Percentiles rank a stretch among this genome's conserved stretches.
Evolutionary conservation across 30 jellyfish, hydroid and myxozoan genomes (phyloP).

Genomic region (Pelagia noctiluca): DNA sequence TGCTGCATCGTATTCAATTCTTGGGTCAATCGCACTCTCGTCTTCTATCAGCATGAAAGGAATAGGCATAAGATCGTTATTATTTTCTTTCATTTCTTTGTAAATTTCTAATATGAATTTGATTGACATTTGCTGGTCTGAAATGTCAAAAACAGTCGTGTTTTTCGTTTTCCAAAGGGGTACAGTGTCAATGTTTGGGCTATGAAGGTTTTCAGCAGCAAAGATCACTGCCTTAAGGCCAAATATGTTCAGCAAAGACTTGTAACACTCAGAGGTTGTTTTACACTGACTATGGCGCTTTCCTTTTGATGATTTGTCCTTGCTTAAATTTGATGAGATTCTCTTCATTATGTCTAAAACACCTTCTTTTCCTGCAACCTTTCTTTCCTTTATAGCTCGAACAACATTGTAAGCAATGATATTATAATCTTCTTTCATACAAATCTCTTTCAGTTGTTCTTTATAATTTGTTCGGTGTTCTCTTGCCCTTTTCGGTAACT

Average conservation of each 20-base stretch:
- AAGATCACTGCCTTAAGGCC: not conserved
- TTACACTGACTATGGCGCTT: not conserved
- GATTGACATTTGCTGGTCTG: not conserved
- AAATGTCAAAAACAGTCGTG: not conserved
- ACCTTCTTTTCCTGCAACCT: not conserved
- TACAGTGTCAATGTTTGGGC: not conserved
- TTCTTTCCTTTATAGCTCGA: not conserved
- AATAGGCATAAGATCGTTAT: not conserved
- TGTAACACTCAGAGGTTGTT: not conserved
- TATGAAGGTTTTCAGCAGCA: not conserved
- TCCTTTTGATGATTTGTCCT: not conserved
- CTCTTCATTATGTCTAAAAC: not conserved
- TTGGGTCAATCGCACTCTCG: not conserved
- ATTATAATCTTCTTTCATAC: not conserved
- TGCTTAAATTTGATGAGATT: not conserved
- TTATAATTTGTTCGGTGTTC: not conserved
- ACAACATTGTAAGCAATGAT: not conserved
- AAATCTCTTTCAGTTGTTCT: not conserved
- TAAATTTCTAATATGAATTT: not conserved
- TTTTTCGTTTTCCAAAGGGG: not conserved
- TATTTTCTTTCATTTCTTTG: not conserved
- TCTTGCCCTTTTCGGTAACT: not conserved
- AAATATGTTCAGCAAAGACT: not conserved
- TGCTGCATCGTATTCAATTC: not conserved
- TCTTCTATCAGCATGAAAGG: not conserved